These are phyloP conservation scores for Malurus cyaneus DNA, from an alignment of 2,113 vertebrate species.

Conservation along the genomic window DNA sequence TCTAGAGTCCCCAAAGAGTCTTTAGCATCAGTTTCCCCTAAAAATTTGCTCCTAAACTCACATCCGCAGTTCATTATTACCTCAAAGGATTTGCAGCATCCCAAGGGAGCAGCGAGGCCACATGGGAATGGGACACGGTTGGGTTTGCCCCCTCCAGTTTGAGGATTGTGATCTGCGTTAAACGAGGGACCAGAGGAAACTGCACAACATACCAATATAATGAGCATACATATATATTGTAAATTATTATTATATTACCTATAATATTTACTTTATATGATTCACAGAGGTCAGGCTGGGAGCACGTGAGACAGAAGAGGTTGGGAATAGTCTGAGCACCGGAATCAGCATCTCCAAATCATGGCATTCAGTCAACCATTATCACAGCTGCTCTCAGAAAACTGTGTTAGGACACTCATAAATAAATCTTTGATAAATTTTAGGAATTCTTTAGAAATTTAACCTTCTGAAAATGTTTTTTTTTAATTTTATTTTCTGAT, in stretches of 20 bases:
- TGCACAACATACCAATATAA: fast-evolving
- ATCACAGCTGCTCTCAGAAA: not conserved
- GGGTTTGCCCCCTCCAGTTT: not conserved
- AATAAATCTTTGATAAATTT: not conserved
- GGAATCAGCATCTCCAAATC: not conserved
- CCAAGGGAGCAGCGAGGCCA: not conserved
- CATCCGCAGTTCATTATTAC: not conserved
- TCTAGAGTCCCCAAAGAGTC: not conserved
- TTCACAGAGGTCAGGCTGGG: not conserved
- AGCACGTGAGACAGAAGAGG: not conserved
- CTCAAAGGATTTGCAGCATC: not conserved
- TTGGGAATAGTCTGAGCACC: fast-evolving
- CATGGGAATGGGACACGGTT: not conserved
- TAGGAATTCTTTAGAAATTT: not conserved
- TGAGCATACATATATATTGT: no score
- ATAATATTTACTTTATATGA: no score
- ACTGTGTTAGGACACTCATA: not conserved
- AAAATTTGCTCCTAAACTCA: not conserved
- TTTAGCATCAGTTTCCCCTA: not conserved
- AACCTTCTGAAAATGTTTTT: not conserved
- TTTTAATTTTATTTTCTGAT: not conserved
- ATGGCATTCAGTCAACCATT: not conserved
- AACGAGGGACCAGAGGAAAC: not conserved
- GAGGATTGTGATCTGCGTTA: not conserved
- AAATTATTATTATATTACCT: no score